These are phyloP conservation scores for Philereme vetulata DNA, from an alignment of 2,888 invertebrate species.

Conservation along the genomic window DNA sequence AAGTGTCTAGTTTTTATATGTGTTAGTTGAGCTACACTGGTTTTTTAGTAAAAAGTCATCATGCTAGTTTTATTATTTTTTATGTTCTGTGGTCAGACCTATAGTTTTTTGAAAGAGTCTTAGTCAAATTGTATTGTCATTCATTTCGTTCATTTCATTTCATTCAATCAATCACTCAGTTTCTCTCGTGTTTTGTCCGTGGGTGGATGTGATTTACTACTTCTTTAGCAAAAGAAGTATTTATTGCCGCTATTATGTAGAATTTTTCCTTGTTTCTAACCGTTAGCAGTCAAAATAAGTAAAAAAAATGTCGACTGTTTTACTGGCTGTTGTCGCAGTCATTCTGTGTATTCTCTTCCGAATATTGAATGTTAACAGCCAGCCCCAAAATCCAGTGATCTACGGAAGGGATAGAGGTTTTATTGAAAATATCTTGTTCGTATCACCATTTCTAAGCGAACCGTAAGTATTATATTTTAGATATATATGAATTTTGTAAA, in stretches of 20 bases:
- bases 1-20: no score
- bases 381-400: slow-evolving; percentile 90
- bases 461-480: slow-evolving; percentile 87
- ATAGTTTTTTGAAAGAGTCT: no score
- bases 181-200: slow-evolving; percentile 44
- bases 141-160: not conserved
- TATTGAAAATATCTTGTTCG: slow-evolving; percentile 90
- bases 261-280: slow-evolving; percentile 43
- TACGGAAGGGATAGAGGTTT: slow-evolving; percentile 91
- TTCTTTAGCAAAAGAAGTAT: slow-evolving; percentile 46
- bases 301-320: slow-evolving; percentile 89
- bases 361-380: slow-evolving; percentile 93
- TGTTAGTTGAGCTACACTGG: no score
- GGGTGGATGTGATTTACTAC: slow-evolving; percentile 43
- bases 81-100: no score
- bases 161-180: slow-evolving; percentile 24
- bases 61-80: no score
- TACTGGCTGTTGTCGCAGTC: slow-evolving; percentile 91
- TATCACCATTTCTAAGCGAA: slow-evolving; percentile 90
- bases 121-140: no score
- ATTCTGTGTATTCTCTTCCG: slow-evolving; percentile 92
- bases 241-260: slow-evolving; percentile 65
- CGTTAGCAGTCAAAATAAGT: slow-evolving; percentile 12
- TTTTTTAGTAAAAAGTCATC: no score
- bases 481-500: not conserved